Evolutionary conservation across 2,113 vertebrate genomes (phyloP).

Genomic region (Oncorhynchus nerka): DNA sequence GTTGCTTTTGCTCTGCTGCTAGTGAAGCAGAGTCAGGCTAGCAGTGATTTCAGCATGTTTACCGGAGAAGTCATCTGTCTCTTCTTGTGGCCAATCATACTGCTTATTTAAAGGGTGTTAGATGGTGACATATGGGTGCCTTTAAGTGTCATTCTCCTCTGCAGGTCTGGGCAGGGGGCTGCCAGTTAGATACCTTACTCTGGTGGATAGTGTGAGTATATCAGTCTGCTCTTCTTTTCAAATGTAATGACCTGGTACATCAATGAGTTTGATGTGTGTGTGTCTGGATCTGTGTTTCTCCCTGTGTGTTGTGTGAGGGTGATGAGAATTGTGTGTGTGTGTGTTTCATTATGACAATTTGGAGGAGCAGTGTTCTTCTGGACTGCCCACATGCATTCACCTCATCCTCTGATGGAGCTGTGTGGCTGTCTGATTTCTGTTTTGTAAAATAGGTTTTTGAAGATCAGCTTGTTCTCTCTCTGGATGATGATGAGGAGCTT

Average conservation of each 20-base stretch:
- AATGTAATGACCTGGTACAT: too few species aligned
- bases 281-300: not conserved
- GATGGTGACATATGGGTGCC: not conserved
- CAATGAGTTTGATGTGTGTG: not conserved
- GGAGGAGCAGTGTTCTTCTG: not conserved
- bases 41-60: not conserved
- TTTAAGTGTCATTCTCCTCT: slow-evolving; percentile 35
- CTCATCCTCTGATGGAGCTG: not conserved
- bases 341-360: too few species aligned
- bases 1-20: not conserved
- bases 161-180: slow-evolving; percentile 48
- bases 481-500: slow-evolving; percentile 51
- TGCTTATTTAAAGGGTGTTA: slow-evolving; percentile 5
- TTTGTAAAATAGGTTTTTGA: slow-evolving; percentile 52
- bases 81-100: slow-evolving; percentile 9
- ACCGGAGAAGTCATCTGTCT: not conserved
- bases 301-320: too few species aligned
- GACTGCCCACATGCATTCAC: too few species aligned
- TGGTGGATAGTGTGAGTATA: slow-evolving; percentile 68
- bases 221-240: too few species aligned
- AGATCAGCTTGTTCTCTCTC: slow-evolving; percentile 56
- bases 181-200: slow-evolving; percentile 24
- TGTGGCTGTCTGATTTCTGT: not conserved
- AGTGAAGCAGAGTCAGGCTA: not conserved
- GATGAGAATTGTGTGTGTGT: not conserved